Percentiles rank a stretch among this genome's conserved stretches.
Evolutionary conservation across 2,888 invertebrate genomes (phyloP).

Genomic region (Drosophila lacicola): DNA sequence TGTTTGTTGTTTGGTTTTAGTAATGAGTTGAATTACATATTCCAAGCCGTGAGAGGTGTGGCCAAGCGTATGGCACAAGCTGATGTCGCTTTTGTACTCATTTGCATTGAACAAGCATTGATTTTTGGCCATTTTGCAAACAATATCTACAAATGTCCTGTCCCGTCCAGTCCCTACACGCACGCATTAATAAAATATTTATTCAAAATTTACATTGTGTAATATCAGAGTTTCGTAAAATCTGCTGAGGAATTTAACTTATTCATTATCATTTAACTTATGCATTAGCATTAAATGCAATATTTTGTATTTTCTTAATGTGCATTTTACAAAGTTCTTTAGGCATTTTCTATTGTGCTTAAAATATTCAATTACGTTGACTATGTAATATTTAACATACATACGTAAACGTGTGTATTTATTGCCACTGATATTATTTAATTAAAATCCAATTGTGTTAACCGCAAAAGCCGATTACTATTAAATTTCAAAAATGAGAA

Average conservation of each 20-base stretch:
- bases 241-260: constrained; percentile 1
- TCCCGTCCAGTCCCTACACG: neutral
- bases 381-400: neutral
- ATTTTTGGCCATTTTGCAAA: constrained; percentile 33
- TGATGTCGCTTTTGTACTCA: constrained; percentile 24
- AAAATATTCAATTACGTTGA: constrained; percentile 6
- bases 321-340: constrained; percentile 6
- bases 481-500: neutral
- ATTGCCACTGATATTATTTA: neutral
- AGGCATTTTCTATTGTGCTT: neutral
- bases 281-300: neutral
- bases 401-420: neutral
- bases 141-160: constrained; percentile 9
- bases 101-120: constrained; percentile 53
- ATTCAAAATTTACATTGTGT: constrained; percentile 19
- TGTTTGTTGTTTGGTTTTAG: constrained; percentile 37
- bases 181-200: constrained; percentile 27
- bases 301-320: constrained; percentile 6
- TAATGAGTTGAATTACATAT: constrained; percentile 66
- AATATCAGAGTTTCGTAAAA: neutral
- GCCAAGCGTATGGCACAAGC: constrained; percentile 1
- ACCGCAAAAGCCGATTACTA: neutral
- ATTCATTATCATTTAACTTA: constrained; percentile 16
- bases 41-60: constrained; percentile 8
- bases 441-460: neutral